Conservation (phyloP, 92 coral and sea anemone genomes). For the Parazoanthus atlanticus region DNA sequence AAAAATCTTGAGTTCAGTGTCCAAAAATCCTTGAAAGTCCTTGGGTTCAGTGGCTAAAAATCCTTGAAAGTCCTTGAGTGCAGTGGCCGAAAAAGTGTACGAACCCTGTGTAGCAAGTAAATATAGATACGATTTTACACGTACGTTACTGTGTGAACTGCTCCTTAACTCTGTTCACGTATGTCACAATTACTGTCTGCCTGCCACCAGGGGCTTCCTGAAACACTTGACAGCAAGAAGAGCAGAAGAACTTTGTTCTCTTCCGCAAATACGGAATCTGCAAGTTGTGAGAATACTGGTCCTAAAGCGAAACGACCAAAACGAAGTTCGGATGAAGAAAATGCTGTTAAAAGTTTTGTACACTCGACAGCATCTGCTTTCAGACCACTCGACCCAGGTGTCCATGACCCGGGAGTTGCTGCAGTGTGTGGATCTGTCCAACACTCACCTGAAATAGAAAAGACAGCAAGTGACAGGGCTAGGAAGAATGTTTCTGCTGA, state of each 20-base stretch:
- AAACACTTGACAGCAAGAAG: conserved; percentile 59
- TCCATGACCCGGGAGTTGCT: background rate
- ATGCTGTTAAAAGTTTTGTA: conserved; percentile 44
- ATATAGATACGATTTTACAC: background rate
- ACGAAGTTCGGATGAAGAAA: conserved; percentile 53
- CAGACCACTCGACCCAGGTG: conserved; percentile 37
- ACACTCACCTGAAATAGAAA: conserved; percentile 12
- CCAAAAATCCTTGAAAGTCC: too few species aligned
- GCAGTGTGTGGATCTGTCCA: background rate
- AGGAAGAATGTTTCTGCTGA: background rate
- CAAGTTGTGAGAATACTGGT: conserved; percentile 41
- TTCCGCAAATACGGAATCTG: conserved; percentile 23
- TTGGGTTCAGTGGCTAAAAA: too few species aligned
- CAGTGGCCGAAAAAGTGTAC: too few species aligned
- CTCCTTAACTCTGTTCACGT: conserved; percentile 69
- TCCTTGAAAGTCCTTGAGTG: too few species aligned
- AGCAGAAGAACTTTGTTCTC: conserved; percentile 79
- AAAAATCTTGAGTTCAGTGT: too few species aligned
- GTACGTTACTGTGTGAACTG: background rate
- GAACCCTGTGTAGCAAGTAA: too few species aligned
- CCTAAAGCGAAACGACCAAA: conserved; percentile 63
- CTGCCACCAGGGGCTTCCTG: conserved; percentile 69
- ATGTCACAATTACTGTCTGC: conserved; percentile 89
- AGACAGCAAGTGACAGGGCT: background rate
- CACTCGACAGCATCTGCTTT: conserved; percentile 76